Base-by-base conservation (phyloP, 1,140 invertebrate genomes). In the Oppia nitens region DNA sequence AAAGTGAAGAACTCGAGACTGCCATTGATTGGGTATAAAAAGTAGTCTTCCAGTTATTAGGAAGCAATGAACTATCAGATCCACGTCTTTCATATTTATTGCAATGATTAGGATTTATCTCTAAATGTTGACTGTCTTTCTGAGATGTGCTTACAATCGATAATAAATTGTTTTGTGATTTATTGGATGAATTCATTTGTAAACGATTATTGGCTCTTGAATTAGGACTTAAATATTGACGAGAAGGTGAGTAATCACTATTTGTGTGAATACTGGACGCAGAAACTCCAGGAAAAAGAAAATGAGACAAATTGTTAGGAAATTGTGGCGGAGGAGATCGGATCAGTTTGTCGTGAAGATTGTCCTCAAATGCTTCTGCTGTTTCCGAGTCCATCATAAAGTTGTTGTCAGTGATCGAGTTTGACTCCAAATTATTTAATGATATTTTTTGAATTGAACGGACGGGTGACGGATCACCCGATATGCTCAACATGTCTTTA, bases 331-430 rank as follows among this genome's bases (percentile, higher is more conserved):
- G 84, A 24, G 84, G 84, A 64, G 82, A 84, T 47, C 84, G 72
- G 27, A 87, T 84, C 73, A 87, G 79, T 68, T 86, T 83, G 67
- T 86, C 81, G 68, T 87, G 84, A 32, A 85, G 80, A 69, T 85
- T 83, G 6, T 52, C 23, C 14, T 12, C 28, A 49, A 51, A 47
- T 24, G 55, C 51, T 0, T 60, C 49, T 9, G 12, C 20, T 25
- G 21, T 40, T 20, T 60, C 48, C 32, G 23, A 26, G 14, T 28
- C 17, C n/a, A 17, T 25, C 3, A 53, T 6, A 2, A 23, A 53
- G n/a, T 25, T 53, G 14, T 24, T 14, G 25, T 23, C 24, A 25
- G 12, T 51, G 25, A 51, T 51, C 12, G 14, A 27, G 27, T n/a
- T 11, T 27, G 12, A 17, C 11, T 17, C 26, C n/a, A 23, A 28